Evolutionary conservation across 53 echinoderm and acorn worm species (phyloP).

Genomic region (Glandiceps talaboti): DNA sequence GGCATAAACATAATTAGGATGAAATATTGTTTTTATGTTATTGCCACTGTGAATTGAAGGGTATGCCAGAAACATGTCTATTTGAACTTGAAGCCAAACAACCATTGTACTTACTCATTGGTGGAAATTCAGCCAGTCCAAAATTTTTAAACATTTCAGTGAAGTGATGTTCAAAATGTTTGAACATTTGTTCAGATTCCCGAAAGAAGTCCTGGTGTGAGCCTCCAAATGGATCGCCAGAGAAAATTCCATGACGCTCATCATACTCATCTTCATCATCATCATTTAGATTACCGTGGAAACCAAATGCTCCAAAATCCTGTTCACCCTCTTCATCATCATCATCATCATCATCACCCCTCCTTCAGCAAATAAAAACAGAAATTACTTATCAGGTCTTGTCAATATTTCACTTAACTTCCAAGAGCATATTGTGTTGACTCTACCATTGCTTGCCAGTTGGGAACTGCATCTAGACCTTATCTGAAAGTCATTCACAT

Average conservation of each 20-base stretch:
- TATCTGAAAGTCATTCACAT: too few relatives aligned
- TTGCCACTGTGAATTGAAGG: too few relatives aligned
- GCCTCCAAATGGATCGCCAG: background rate
- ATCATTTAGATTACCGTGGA: background rate
- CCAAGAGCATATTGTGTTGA: too few relatives aligned
- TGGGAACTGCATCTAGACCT: too few relatives aligned
- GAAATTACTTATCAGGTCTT: too few relatives aligned
- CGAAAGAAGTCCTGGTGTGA: constrained; percentile 26
- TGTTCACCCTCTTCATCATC: background rate
- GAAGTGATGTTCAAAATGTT: constrained; percentile 66
- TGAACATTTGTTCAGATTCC: constrained; percentile 45
- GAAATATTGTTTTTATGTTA: too few relatives aligned
- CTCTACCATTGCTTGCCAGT: too few relatives aligned
- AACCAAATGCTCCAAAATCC: background rate
- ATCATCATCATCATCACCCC: background rate
- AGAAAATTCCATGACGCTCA: constrained; percentile 13
- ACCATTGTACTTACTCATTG: constrained; percentile 24
- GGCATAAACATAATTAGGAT: too few relatives aligned
- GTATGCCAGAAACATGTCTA: too few relatives aligned
- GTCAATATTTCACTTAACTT: too few relatives aligned
- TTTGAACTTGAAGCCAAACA: too few relatives aligned
- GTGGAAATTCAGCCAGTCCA: constrained; percentile 37
- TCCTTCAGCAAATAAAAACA: too few relatives aligned
- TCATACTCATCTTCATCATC: constrained; percentile 19
- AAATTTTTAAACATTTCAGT: constrained; percentile 73